Evolutionary conservation across 2,113 vertebrate genomes (phyloP).

Genomic region (Crotalus horridus): DNA sequence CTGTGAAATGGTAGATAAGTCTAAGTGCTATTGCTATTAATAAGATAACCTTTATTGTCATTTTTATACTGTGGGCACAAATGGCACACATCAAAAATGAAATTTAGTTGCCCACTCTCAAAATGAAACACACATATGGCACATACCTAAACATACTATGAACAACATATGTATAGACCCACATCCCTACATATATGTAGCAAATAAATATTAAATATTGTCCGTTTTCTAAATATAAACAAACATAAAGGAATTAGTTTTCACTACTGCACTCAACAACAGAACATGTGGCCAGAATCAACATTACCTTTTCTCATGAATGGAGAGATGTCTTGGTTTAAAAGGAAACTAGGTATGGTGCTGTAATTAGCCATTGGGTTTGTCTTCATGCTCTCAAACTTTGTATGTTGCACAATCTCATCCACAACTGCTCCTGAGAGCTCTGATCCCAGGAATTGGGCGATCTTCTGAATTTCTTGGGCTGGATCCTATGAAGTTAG

Average conservation of each 20-base stretch:
- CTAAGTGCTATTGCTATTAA: neutral
- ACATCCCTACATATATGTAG: no score
- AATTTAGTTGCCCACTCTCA: no score
- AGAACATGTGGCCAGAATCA: neutral
- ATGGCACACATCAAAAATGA: no score
- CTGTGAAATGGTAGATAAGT: no score
- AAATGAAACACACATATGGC: no score
- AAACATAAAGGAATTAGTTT: neutral
- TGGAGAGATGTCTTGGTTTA: neutral
- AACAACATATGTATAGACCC: no score
- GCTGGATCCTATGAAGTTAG: slow-evolving; percentile 65
- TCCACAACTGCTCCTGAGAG: slow-evolving; percentile 67
- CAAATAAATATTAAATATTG: no score
- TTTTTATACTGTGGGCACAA: no score
- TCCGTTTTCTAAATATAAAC: neutral
- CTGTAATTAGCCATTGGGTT: slow-evolving; percentile 80
- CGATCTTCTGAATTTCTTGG: slow-evolving; percentile 71
- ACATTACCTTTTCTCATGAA: slow-evolving; percentile 25
- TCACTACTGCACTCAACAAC: neutral
- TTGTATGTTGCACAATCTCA: slow-evolving; percentile 68
- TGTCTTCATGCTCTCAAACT: slow-evolving; percentile 76
- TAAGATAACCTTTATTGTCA: no score
- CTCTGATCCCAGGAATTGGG: slow-evolving; percentile 70
- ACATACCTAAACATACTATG: no score
- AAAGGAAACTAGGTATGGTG: slow-evolving; percentile 54